phyloP scores from a whole-genome alignment of 2,888 invertebrate genomes.

The Eristalis intricaria region DNA sequence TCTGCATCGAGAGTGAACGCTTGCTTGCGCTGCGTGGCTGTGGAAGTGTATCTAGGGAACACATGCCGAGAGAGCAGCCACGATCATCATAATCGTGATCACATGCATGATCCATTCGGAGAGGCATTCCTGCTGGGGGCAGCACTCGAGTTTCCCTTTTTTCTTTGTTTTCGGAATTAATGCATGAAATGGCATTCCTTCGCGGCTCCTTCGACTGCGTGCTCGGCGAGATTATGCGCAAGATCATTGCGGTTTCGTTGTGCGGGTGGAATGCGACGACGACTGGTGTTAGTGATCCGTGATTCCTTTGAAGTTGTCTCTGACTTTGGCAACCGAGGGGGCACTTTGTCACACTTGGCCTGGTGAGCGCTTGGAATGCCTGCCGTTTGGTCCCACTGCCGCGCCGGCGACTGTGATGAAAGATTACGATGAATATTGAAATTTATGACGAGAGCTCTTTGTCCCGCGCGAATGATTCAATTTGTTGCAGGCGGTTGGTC shows the following conservation, averaged over 20 bases:
- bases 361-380: slow-evolving; percentile 33
- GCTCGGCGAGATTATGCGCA: background rate
- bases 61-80: slow-evolving; percentile 64
- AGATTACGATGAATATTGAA: slow-evolving; percentile 63
- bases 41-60: slow-evolving; percentile 42
- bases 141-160: slow-evolving; percentile 46
- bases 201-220: slow-evolving; percentile 3
- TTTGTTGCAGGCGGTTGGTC: slow-evolving; percentile 37
- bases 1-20: background rate
- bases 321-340: slow-evolving; percentile 12
- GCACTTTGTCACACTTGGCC: slow-evolving; percentile 60
- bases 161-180: slow-evolving; percentile 38
- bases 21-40: background rate
- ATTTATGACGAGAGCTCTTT: slow-evolving; percentile 62
- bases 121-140: slow-evolving; percentile 54
- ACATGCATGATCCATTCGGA: slow-evolving; percentile 60
- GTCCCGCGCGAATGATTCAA: slow-evolving; percentile 63
- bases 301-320: slow-evolving; percentile 67
- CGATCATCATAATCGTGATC: slow-evolving; percentile 69
- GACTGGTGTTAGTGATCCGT: slow-evolving; percentile 59
- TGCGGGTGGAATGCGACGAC: slow-evolving; percentile 60
- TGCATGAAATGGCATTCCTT: slow-evolving; percentile 63
- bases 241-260: background rate
- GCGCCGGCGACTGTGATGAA: slow-evolving; percentile 22
- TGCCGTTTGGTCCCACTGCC: background rate